Evolutionary conservation across 2,113 vertebrate species (phyloP).

Genomic region (Gymnorhina tibicen): DNA sequence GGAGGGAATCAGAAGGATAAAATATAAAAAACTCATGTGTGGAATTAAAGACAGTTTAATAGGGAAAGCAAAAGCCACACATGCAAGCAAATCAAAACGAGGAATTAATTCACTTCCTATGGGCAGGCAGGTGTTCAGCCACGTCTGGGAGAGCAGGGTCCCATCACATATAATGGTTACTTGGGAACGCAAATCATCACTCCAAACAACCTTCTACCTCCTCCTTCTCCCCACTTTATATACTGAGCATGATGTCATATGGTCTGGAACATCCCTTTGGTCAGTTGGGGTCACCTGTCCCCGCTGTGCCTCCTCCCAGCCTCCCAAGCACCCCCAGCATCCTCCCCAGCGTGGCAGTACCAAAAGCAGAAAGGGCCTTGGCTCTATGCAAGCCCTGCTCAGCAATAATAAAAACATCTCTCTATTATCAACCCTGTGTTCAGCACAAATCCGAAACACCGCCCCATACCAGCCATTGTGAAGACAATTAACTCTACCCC

Average conservation of each 20-base stretch:
- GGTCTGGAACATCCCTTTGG: not conserved
- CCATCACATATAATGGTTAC: accelerated
- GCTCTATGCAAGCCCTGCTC: not conserved
- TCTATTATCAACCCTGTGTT: not conserved
- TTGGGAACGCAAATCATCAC: not conserved
- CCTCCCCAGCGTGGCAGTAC: accelerated
- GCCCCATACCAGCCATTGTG: too few species aligned
- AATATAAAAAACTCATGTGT: not conserved
- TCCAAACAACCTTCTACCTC: not conserved
- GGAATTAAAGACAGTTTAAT: not conserved
- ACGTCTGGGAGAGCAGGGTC: not conserved
- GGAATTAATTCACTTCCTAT: not conserved
- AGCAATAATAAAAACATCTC: not conserved
- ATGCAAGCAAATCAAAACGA: not conserved
- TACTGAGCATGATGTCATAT: too few species aligned
- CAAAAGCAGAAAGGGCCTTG: not conserved
- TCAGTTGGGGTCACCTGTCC: not conserved
- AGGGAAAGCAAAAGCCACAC: not conserved
- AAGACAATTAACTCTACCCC: not conserved
- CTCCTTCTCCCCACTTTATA: not conserved
- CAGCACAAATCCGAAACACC: not conserved
- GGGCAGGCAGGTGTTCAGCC: not conserved
- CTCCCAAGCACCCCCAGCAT: accelerated
- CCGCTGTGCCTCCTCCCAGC: not conserved
- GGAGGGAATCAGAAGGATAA: not conserved